Evolutionary conservation across 2,888 invertebrate genomes (phyloP), one percentile per base, ranked within the genome.

Genomic region (Rugalucina vietnamica): DNA sequence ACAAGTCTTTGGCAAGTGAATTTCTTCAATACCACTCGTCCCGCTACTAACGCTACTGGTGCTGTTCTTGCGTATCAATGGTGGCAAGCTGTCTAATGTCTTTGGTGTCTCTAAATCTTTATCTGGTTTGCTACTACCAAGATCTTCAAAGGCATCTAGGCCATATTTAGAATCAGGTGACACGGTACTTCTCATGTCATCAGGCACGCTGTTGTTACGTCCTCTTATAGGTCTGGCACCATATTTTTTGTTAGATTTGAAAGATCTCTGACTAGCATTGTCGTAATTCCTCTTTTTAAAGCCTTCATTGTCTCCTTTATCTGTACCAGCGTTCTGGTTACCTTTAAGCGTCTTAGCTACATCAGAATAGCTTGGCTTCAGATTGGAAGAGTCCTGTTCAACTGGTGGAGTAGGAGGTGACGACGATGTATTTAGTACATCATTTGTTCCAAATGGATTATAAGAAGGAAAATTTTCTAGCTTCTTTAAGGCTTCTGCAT

Each of bases 161-260:
- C 94, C 94, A 89, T 93, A 93, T 60, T 91, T 92, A 8, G 93
- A 93, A 84, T 92, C 90, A 36, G 93, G 92, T 32, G 88, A 89
- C 10, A 91, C 89, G 34, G 88, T 85, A 49, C 89, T 84, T 71
- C 87, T 88, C 88, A 90, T 82, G 50, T 90, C 88, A 84, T 89
- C 89, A 36, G 85, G 76, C 0, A 82, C 75, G 70, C 79, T 82
- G 43, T 82, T 86, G 57, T 88, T 88, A 3, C 84, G 75, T 27
- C 81, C 82, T 34, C 82, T 69, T 3, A 86, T 65, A 36, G 88
- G 80, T 50, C 86, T 49, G 5, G 88, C 69, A 14, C 82, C 72
- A 79, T 82, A 86, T 24, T 88, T 88, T 54, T 86, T 88, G 54
- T 37, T 79, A 34, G 78, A 82, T 57, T 87, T 87, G 65, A 87